Evolutionary conservation across 2,113 vertebrate species (phyloP), one percentile per base, ranked within the genome.

Genomic region (Malaclemys terrapin): DNA sequence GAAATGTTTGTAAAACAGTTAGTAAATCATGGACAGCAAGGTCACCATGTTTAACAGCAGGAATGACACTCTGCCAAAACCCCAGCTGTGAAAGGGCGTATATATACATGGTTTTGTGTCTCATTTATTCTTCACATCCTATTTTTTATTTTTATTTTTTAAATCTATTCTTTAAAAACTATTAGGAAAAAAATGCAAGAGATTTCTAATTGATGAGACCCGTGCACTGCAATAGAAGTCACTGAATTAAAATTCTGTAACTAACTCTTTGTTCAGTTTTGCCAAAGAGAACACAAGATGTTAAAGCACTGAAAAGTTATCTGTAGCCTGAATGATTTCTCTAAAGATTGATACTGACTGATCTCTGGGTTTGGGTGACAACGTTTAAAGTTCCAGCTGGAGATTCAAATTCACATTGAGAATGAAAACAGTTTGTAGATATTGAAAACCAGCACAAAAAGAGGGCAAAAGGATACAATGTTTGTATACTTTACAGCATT

Each of bases 81-180:
- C 98, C 99, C 99, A 99, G 99, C 99, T 99, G 99, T 96, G 98
- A 96, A 98, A 97, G 98, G 99, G 99, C 98, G 98, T 97, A 95
- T 69, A 81, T 97, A 93, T 98, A 95, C 98, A 96, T 84, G 89
- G 96, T 82, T 88, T 90, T 35, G 56, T 10, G 85, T 7, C 92
- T 88, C 94, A 12, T 65, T 35, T 22, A 4, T 80, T 78, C 22
- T 65, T 45, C 80, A 31, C 78, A 1, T 47, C 87, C 1, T 2
- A 88, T 25, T 76, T 72, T 80, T 76, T 62, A 19, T 50, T 50
- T 50, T 50, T 16, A 47, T 86, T 78, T 65, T n/a, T 42, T 9
- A 38, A 8, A 52, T 5, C 42, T 56, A 6, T 49, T 87, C 82
- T 13, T 45, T 62, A 81, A 17, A 81, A 87, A 35, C 8, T 25